Evolutionary conservation across 2,888 invertebrate genomes (phyloP), one percentile per base, ranked within the genome.

Genomic region (Timema podura): DNA sequence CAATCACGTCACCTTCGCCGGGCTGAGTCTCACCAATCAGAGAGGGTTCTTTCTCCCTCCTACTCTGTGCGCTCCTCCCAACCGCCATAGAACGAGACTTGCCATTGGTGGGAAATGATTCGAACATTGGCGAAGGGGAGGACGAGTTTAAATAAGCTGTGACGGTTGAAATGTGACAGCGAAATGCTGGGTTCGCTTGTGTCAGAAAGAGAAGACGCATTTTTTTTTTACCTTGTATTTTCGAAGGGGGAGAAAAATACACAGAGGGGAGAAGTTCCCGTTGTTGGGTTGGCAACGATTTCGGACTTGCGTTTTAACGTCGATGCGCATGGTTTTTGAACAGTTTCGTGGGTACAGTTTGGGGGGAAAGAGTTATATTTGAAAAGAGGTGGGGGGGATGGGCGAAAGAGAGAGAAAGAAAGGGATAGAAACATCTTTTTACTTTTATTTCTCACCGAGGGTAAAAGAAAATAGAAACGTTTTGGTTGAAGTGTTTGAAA

Each of bases 1-100:
- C 65, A 70, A 59, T 15, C 48, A 10, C 48, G 15, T 67, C 67
- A 30, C 51, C 49, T 45, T 51, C 67, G 7, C 67, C 48, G 10
- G 16, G 10, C 6, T 5, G 9, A 11, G 44, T 59, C 59, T 44
- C 48, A 68, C 68, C 68, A 68, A 68, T 68, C 68, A 16, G 10
- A 30, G 0, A 9, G 16, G 16, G 15, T 47, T 6, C 11, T 9
- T 10, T 7, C 44, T 16, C 30, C 13, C 59, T 48, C 48, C 54
- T 1, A 51, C 48, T 13, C 30, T 46, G 6, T 51, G 16, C 30
- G 48, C 7, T 5, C 61, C 30, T 30, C 68, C 68, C 64, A 30
- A 61, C 8, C 8, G n/a, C n/a, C 13, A 11, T 13, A 57, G 46
- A 64, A 6, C 6, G 64, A 49, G 15, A 0, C 45, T 46, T 44